Base-by-base conservation (phyloP, 2,888 invertebrate genomes). In the Linhomoeus sp. region DNA sequence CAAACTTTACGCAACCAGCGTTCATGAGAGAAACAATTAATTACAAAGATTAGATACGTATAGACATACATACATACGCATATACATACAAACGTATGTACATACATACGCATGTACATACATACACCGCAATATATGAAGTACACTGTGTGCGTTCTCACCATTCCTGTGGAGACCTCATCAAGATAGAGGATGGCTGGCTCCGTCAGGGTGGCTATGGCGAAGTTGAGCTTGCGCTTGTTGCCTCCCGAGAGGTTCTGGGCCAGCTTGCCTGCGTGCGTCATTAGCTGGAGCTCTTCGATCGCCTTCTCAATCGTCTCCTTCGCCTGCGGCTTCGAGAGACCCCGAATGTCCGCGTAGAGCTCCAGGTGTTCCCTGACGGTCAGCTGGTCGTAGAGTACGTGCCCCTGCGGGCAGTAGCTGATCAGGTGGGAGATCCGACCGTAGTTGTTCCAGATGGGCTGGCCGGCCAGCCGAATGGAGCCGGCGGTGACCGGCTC, bases 141-240 rank as follows among this genome's bases (percentile, higher is more conserved):
- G 33, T 33, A 72, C 41, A 73, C 58, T 51, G 79, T 72, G 0
- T 79, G 75, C 47, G 41, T 45, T 33, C 46, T 45, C 26, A 49
- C 48, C 48, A 49, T 41, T 12, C 45, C 45, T 3, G 45, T 45
- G n/a, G 45, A 23, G 39, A 45, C 39, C 67, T 85, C 85, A 64
- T 85, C 84, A 46, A 85, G 70, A 58, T 84, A 80, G 56, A 85
- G 78, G 47, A 45, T 2, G 72, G 82, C 82, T 1, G 84, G 83
- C 66, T 82, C 80, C 1, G 84, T 84, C 55, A 84, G 81, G 41
- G 83, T 76, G 1, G 85, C 83, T 51, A 84, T 80, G 33, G 80
- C 83, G 38, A 84, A 78, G 43, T 61, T 65, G 2, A 85, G 71
- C 61, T 84, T 84, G 51, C 85, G 70, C 64, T 83, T 84, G 65